phyloP scores from a whole-genome alignment of 2,113 vertebrate species.

The Crotalus helleri region DNA sequence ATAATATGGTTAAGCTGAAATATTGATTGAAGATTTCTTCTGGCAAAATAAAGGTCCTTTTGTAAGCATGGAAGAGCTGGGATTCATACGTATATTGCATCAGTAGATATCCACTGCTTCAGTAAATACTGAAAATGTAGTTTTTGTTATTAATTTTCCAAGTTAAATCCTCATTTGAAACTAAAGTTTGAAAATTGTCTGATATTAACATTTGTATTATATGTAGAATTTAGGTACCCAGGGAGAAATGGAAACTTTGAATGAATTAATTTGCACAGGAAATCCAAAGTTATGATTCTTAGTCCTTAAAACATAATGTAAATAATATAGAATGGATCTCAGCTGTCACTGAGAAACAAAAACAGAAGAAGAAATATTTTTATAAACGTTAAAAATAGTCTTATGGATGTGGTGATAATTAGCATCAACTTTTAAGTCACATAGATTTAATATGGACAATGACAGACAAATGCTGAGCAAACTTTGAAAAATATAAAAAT shows the following conservation, averaged over 20 bases:
- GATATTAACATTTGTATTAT: constrained; percentile 6
- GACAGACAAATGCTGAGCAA: constrained; percentile 6
- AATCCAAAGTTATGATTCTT: background rate
- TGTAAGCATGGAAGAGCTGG: constrained; percentile 57
- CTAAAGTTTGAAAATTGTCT: constrained; percentile 4
- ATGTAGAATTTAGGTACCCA: background rate
- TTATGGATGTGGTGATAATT: background rate
- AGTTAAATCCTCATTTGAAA: constrained; percentile 20
- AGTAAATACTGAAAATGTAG: constrained; percentile 68
- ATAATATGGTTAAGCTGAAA: constrained; percentile 27
- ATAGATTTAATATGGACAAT: background rate
- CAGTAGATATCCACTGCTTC: constrained; percentile 68
- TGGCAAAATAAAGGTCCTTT: constrained; percentile 64
- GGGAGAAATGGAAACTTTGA: background rate
- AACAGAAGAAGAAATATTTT: background rate
- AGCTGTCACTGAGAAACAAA: background rate
- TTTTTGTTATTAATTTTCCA: constrained; percentile 54
- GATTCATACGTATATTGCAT: constrained; percentile 65
- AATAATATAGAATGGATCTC: background rate
- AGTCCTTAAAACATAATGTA: background rate
- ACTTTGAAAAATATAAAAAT: background rate
- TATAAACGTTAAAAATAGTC: constrained; percentile 12
- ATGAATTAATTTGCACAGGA: background rate
- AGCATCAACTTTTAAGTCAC: background rate
- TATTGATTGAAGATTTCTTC: constrained; percentile 66